Percentiles rank a stretch among this genome's conserved stretches.
Conservation (phyloP, 2,888 invertebrate species). For the Zygaena filipendulae region DNA sequence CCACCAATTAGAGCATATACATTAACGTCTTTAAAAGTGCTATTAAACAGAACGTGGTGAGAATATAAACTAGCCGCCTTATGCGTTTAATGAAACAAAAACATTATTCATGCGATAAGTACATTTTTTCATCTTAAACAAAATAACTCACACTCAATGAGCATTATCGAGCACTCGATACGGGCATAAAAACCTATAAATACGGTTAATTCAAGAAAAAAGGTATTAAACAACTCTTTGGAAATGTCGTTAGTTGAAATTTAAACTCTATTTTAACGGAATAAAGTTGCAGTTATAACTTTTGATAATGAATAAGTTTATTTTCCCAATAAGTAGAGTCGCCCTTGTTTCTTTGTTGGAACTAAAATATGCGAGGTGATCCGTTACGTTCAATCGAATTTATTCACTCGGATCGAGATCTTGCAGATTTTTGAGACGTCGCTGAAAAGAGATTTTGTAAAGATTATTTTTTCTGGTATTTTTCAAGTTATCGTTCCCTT, state of each 20-base stretch:
- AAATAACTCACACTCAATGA: constrained; percentile 53
- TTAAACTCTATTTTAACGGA: no score
- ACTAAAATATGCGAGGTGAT: constrained; percentile 27
- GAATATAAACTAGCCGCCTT: no score
- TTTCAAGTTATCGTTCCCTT: no score
- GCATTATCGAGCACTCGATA: constrained; percentile 46
- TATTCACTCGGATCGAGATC: constrained; percentile 26
- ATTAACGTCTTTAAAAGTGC: no score
- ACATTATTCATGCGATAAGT: constrained; percentile 46
- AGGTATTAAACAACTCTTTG: no score
- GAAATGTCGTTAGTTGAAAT: no score
- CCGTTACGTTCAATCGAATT: constrained; percentile 29
- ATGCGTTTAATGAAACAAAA: constrained; percentile 58
- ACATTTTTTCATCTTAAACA: constrained; percentile 38
- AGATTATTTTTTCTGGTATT: no score
- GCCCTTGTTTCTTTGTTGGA: constrained; percentile 28
- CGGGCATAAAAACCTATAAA: constrained; percentile 51
- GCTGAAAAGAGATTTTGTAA: no score
- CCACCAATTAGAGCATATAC: no score
- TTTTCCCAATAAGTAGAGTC: constrained; percentile 18
- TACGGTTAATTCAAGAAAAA: constrained; percentile 19
- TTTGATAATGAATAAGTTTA: no score
- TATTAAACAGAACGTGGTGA: no score
- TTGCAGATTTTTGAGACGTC: constrained; percentile 24
- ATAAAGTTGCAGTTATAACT: no score